A percentile compares a stretch with the other conserved stretches of the same genome.
These are phyloP conservation scores for Misgurnus mizolepis DNA, from an alignment of 2,113 vertebrate genomes.

Conservation along the genomic window DNA sequence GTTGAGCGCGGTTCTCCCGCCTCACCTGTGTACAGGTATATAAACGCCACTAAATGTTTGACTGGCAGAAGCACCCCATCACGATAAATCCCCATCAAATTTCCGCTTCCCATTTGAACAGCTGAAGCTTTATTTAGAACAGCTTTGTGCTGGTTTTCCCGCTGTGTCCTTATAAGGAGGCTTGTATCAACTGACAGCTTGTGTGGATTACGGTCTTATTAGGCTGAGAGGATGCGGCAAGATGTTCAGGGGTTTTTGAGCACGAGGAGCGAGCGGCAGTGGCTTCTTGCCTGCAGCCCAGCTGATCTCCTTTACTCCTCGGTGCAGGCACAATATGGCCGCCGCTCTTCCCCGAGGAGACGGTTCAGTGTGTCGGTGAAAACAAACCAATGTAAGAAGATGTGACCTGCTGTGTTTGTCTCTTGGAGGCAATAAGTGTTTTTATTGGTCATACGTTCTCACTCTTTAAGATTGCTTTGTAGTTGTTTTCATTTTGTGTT, in stretches of 20 bases:
- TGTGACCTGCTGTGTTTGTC: conserved; percentile 21
- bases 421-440: background rate
- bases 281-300: conserved; percentile 68
- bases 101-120: conserved; percentile 62
- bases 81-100: conserved; percentile 56
- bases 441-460: background rate
- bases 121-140: conserved; percentile 76
- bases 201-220: conserved; percentile 81
- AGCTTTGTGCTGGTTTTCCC: conserved; percentile 62
- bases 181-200: conserved; percentile 83
- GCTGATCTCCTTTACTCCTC: conserved; percentile 66
- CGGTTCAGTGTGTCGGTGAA: conserved; percentile 52
- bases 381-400: conserved; percentile 35
- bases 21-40: conserved; percentile 28
- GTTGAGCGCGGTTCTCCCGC: too few species aligned
- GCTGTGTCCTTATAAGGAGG: conserved; percentile 72
- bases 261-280: conserved; percentile 66
- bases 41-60: conserved; percentile 37
- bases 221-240: conserved; percentile 77
- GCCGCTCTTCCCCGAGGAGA: conserved; percentile 46
- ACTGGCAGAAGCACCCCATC: conserved; percentile 40
- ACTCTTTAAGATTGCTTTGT: background rate
- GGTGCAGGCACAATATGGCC: conserved; percentile 77
- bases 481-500: background rate
- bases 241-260: conserved; percentile 76